These are phyloP conservation scores for Apis laboriosa DNA, from an alignment of 1,140 invertebrate species.

Conservation along the genomic window DNA sequence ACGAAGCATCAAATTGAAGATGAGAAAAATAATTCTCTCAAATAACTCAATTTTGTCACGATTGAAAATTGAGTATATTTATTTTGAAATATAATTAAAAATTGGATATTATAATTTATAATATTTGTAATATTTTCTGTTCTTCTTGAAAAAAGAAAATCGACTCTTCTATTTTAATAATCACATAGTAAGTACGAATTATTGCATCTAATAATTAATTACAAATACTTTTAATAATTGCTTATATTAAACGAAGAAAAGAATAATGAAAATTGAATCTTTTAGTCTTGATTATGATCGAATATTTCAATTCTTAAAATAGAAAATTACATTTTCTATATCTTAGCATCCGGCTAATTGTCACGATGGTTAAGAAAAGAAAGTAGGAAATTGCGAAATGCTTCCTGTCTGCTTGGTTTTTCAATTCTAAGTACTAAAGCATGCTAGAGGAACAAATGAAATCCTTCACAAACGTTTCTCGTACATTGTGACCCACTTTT, in stretches of 20 bases:
- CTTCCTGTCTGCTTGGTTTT: slow-evolving; percentile 16
- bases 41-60: no score
- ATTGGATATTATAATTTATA: no score
- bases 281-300: not conserved
- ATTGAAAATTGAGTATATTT: not conserved
- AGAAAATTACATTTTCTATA: not conserved
- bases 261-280: not conserved
- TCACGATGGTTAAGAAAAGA: not conserved
- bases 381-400: slow-evolving; percentile 15
- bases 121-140: no score
- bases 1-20: no score
- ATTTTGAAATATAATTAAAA: no score
- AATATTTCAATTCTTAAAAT: not conserved
- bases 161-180: no score
- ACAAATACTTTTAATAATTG: no score
- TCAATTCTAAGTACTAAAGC: no score
- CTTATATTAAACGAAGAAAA: not conserved
- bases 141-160: no score
- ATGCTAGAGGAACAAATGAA: slow-evolving; percentile 16
- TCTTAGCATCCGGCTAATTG: not conserved
- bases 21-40: no score
- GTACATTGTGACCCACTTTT: slow-evolving; percentile 7
- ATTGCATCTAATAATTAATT: no score
- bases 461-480: slow-evolving; percentile 24
- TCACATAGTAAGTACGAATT: no score